Conservation (phyloP, 2,888 invertebrate genomes). For the Flexamia atlantica region DNA sequence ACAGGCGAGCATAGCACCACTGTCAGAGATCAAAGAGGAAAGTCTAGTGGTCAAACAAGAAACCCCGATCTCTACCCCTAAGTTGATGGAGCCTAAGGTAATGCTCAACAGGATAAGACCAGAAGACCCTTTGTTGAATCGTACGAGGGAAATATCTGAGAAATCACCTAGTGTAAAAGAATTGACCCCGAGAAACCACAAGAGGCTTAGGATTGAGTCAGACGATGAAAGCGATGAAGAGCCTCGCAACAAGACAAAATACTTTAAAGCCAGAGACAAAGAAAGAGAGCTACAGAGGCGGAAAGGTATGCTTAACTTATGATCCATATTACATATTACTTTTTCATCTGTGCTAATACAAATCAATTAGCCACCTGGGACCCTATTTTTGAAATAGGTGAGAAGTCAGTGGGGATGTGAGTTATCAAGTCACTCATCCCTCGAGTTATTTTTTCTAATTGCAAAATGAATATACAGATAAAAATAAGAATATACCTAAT, state of each 20-base stretch:
- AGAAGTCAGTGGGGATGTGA: too few relatives aligned
- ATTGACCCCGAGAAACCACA: constrained; percentile 61
- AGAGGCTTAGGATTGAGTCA: constrained; percentile 71
- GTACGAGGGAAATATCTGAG: constrained; percentile 81
- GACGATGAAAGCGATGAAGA: constrained; percentile 79
- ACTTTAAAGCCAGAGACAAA: constrained; percentile 76
- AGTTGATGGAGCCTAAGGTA: constrained; percentile 79
- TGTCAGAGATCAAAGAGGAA: constrained; percentile 70
- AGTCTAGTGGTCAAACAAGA: constrained; percentile 66
- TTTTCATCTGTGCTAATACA: too few relatives aligned
- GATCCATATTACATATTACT: too few relatives aligned
- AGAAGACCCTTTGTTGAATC: constrained; percentile 78
- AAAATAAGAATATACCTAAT: too few relatives aligned
- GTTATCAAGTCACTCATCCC: too few relatives aligned
- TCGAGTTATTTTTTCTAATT: too few relatives aligned
- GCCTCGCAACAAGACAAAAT: constrained; percentile 76
- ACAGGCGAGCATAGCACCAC: constrained; percentile 81
- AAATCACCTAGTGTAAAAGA: constrained; percentile 76
- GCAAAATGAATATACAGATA: too few relatives aligned
- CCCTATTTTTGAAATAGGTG: too few relatives aligned
- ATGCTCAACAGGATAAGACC: constrained; percentile 80
- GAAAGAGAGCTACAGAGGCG: constrained; percentile 75
- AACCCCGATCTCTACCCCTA: constrained; percentile 43
- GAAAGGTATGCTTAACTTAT: too few relatives aligned
- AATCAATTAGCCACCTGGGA: too few relatives aligned